Conservation (phyloP, 2,797 vertebrate species). For the Myripristis murdjan region DNA sequence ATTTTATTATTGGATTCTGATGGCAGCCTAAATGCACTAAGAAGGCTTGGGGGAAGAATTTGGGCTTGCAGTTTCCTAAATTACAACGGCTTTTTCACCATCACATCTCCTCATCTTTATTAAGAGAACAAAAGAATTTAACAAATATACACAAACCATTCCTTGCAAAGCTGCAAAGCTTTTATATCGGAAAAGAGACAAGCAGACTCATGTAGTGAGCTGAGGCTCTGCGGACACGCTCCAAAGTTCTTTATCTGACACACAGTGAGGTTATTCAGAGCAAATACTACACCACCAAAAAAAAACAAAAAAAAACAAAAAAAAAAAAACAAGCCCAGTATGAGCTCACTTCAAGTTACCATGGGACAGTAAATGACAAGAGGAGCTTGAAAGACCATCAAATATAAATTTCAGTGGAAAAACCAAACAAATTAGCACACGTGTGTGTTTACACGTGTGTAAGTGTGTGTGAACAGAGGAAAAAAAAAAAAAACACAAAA, state of each 20-base stretch:
- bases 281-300: not conserved
- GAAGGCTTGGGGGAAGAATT: not conserved
- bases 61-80: slow-evolving; percentile 1
- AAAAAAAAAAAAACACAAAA: no score
- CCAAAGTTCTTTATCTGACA: slow-evolving; percentile 16
- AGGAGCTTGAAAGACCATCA: not conserved
- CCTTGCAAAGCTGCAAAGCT: slow-evolving; percentile 35
- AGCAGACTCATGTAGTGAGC: slow-evolving; percentile 31
- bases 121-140: slow-evolving; percentile 28
- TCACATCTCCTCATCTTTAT: slow-evolving; percentile 57
- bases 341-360: not conserved
- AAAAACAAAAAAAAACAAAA: slow-evolving; percentile 1
- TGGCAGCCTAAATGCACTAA: not conserved
- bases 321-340: not conserved
- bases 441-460: not conserved
- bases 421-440: not conserved
- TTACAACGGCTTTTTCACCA: slow-evolving; percentile 23
- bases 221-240: slow-evolving; percentile 20
- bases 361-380: not conserved
- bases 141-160: slow-evolving; percentile 61
- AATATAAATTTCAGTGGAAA: not conserved
- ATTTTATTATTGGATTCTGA: slow-evolving; percentile 24
- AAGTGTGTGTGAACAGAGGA: not conserved
- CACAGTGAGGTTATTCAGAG: not conserved
- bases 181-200: slow-evolving; percentile 44